Evolutionary conservation across 2,888 invertebrate species (phyloP).

Genomic region (Laspeyria flexula): DNA sequence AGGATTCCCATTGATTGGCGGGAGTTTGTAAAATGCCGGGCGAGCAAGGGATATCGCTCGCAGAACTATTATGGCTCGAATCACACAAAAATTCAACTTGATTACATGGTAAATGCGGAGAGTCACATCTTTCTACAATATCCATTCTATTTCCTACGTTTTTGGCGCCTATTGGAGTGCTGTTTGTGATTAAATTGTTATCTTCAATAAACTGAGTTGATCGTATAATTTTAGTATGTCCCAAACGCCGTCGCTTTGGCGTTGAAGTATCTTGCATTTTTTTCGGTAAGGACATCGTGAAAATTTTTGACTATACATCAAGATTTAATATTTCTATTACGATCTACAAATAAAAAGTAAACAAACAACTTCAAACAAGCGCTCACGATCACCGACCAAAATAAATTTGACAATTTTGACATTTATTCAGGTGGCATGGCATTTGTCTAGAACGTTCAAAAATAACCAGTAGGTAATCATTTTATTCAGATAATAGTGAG

Average conservation of each 20-base stretch:
- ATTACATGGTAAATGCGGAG: slow-evolving; percentile 76
- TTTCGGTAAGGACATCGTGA: slow-evolving; percentile 46
- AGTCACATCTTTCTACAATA: slow-evolving; percentile 58
- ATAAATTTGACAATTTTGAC: not conserved
- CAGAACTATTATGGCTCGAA: slow-evolving; percentile 58
- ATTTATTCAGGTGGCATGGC: too few relatives aligned
- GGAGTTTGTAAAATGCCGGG: slow-evolving; percentile 59
- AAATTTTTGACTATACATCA: slow-evolving; percentile 1
- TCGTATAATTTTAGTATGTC: slow-evolving; percentile 55
- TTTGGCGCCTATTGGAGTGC: slow-evolving; percentile 53
- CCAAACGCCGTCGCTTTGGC: slow-evolving; percentile 72
- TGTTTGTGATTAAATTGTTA: slow-evolving; percentile 36
- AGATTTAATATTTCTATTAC: too few relatives aligned
- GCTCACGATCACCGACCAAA: not conserved
- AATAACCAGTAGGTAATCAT: too few relatives aligned
- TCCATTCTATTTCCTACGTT: slow-evolving; percentile 24
- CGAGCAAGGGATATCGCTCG: slow-evolving; percentile 60
- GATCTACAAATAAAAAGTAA: not conserved
- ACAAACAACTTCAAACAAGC: not conserved
- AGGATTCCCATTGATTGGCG: slow-evolving; percentile 58
- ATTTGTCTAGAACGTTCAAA: too few relatives aligned
- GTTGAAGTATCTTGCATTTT: slow-evolving; percentile 61
- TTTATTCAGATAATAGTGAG: too few relatives aligned
- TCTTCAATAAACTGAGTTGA: slow-evolving; percentile 37
- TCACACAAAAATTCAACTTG: slow-evolving; percentile 75